Base-by-base conservation (phyloP, 2,113 vertebrate species). In the Brachirus orientalis region DNA sequence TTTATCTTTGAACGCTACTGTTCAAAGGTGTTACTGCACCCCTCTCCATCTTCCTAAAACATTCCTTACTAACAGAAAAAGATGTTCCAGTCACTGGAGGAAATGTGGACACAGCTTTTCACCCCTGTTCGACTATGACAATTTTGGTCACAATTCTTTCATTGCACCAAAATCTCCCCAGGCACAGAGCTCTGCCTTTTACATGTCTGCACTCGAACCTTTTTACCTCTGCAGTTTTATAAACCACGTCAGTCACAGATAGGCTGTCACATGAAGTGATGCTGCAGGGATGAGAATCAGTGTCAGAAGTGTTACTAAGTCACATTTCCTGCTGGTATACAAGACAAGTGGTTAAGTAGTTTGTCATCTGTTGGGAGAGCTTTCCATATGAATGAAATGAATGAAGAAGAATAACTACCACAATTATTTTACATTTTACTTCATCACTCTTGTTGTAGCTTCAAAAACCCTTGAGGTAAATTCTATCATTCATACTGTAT, bases 301-400 rank as follows among this genome's bases (percentile, higher is more conserved):
- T 63, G 33, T 53, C 38, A 40, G 48, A 33, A n/a, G n/a, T n/a
- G n/a, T 80, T 58, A 68, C 63, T 58, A 41, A 47, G 36, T 76
- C 28, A 48, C 35, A 40, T 47, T 48, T 48, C 11, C 19, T 11
- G 13, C 59, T 47, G 45, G 20, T 38, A 20, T 28, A 28, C 28
- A 28, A 28, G 28, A 28, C 28, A 28, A 28, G 28, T 28, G 28
- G 28, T 28, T 28, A 28, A 28, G 28, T 28, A 3, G 28, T 28
- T 3, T 28, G 28, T 28, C 28, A 28, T 28, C 28, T 28, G 2
- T 6, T 28, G 28, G 28, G 28, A 28, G 28, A 28, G n/a, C n/a
- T n/a, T n/a, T n/a, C n/a, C n/a, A 28, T 28, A 6, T 4, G 28
- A 28, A 28, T 28, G 28, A 28, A 28, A 28, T 28, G 28, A 28